Evolutionary conservation across 2,113 vertebrate species (phyloP).

Genomic region (Bos javanicus): DNA sequence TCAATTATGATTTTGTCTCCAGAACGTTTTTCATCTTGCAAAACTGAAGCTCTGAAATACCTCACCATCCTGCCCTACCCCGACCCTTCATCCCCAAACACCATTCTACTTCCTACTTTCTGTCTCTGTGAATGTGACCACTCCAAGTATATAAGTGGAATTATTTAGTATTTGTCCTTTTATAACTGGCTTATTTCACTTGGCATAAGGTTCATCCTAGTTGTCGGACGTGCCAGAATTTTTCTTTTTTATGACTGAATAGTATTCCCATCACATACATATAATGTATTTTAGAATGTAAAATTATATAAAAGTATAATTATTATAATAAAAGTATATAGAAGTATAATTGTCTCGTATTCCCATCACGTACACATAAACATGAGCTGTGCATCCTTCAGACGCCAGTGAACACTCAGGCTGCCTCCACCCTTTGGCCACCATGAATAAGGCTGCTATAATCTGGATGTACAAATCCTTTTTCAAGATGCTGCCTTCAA

Average conservation of each 20-base stretch:
- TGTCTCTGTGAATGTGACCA: not conserved
- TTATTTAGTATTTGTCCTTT: not conserved
- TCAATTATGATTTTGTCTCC: not conserved
- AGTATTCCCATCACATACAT: not conserved
- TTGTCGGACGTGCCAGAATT: not conserved
- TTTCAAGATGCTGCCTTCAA: not conserved
- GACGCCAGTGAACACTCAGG: not conserved
- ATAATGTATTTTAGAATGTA: not conserved
- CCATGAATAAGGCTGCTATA: not conserved
- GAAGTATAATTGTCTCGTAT: not conserved
- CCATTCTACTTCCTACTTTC: not conserved
- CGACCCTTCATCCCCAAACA: not conserved
- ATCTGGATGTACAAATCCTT: not conserved
- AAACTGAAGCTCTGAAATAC: not conserved
- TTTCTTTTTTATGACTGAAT: not conserved
- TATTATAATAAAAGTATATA: too few species aligned
- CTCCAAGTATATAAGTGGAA: not conserved
- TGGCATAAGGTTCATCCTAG: not conserved
- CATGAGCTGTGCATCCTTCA: not conserved
- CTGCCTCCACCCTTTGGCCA: not conserved
- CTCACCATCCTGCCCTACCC: not conserved
- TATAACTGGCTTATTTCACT: not conserved
- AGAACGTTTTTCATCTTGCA: not conserved
- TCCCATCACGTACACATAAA: not conserved
- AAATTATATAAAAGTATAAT: not conserved